phyloP scores from a whole-genome alignment of 2,888 invertebrate species.

The Pollenia labialis region DNA sequence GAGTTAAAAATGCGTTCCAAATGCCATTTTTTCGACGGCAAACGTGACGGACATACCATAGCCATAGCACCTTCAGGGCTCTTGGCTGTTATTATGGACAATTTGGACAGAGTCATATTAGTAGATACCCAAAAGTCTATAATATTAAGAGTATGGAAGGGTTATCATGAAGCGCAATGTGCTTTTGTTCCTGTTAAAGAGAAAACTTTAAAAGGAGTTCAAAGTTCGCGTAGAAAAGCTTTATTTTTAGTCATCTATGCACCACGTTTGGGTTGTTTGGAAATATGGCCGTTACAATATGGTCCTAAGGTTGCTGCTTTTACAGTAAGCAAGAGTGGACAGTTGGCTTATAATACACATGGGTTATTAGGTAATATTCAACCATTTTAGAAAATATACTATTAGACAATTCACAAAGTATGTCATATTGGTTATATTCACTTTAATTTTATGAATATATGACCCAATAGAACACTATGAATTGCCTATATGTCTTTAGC shows the following conservation, averaged over 20 bases:
- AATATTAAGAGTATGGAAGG: slow-evolving; percentile 95
- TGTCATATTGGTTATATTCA: background rate
- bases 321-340: slow-evolving; percentile 93
- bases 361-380: slow-evolving; percentile 87
- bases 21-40: slow-evolving; percentile 91
- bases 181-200: slow-evolving; percentile 95
- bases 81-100: slow-evolving; percentile 93
- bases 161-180: slow-evolving; percentile 97
- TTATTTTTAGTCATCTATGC: slow-evolving; percentile 96
- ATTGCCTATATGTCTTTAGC: too few species aligned
- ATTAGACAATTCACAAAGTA: background rate
- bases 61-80: slow-evolving; percentile 89
- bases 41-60: slow-evolving; percentile 90
- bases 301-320: slow-evolving; percentile 96
- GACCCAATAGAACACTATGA: too few species aligned
- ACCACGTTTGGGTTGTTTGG: slow-evolving; percentile 95
- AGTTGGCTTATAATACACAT: slow-evolving; percentile 91
- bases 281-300: slow-evolving; percentile 95
- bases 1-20: slow-evolving; percentile 90
- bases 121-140: slow-evolving; percentile 92
- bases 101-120: slow-evolving; percentile 93
- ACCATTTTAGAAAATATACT: background rate
- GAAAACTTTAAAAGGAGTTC: slow-evolving; percentile 83
- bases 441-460: too few species aligned
- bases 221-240: slow-evolving; percentile 84